Base-by-base conservation (phyloP, 1,140 invertebrate genomes). In the Acromyrmex heyeri region DNA sequence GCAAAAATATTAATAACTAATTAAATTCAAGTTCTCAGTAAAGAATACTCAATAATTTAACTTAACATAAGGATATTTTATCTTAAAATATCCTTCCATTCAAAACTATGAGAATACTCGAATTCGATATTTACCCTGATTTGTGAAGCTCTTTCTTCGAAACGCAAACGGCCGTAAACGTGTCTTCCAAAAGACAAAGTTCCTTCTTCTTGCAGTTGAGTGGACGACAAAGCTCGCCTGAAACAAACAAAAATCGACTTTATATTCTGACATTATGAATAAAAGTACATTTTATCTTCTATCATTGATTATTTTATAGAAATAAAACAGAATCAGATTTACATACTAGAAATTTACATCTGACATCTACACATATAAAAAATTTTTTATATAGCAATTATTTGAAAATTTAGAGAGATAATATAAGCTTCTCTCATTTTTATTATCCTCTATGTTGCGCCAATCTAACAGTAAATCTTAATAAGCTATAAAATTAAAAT, bases 121-220 rank as follows among this genome's bases (percentile, higher is more conserved):
- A 85, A 88, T 8, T 50, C 30, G 18, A 70, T 78, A 94, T 95
- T 96, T 95, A 98, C 98, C 97, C 98, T 93, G 97, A 98, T 90
- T 97, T 97, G 89, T 97, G 96, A 10, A 98, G 95, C 92, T 98
- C 98, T 93, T 98, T 98, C 93, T 98, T 98, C 73, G 97, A 97
- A 65, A 98, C 97, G 93, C 98, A 99, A 44, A 98, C 97, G 21
- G 98, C 98, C 16, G 98, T 98, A 93, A 97, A 98, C 64, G 97
- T 96, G 94, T 98, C 97, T 93, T 98, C 97, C 61, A 99, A 95
- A 34, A 98, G 94, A 94, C 98, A 99, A 64, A 98, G 96, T 94
- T 98, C 98, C 94, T 98, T 97, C 95, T 98, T 98, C 94, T 98
- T 98, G 95, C 98, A 99, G 90, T 98, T 97, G 87, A 99, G 95